These are phyloP conservation scores for Ctenochaetus hawaiiensis DNA, from an alignment of 2,797 vertebrate genomes.

Conservation along the genomic window DNA sequence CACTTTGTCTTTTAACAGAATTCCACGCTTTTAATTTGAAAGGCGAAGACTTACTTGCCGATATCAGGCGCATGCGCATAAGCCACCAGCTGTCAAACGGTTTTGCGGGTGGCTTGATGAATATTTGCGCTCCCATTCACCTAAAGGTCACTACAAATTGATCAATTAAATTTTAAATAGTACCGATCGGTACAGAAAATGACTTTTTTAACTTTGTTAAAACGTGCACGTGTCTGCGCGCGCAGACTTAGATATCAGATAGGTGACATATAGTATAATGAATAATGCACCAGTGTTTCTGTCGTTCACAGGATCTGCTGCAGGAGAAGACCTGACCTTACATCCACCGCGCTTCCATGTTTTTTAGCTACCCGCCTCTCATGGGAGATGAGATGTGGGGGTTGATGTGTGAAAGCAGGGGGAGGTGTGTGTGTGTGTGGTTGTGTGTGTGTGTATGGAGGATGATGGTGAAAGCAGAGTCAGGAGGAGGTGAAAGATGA, in stretches of 20 bases:
- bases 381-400: constrained; percentile 38
- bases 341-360: constrained; percentile 31
- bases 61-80: constrained; percentile 71
- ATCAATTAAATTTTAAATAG: constrained; percentile 23
- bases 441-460: neutral
- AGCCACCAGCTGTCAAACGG: constrained; percentile 71
- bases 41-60: neutral
- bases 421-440: constrained; percentile 15
- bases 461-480: constrained; percentile 33
- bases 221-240: neutral
- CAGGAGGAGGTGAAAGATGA: constrained; percentile 47
- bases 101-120: constrained; percentile 16
- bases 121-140: constrained; percentile 26
- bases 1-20: neutral
- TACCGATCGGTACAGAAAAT: neutral
- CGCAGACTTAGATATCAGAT: neutral
- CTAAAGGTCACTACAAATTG: neutral
- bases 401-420: constrained; percentile 11
- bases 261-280: constrained; percentile 24
- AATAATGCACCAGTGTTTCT: constrained; percentile 37
- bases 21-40: constrained; percentile 48
- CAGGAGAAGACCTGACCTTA: constrained; percentile 53
- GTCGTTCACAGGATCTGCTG: constrained; percentile 8
- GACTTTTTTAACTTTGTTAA: neutral
- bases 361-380: constrained; percentile 35